A percentile compares a stretch with the other conserved stretches of the same genome.
Conservation (phyloP, 1,140 invertebrate species). For the Odontomachus brunneus region DNA sequence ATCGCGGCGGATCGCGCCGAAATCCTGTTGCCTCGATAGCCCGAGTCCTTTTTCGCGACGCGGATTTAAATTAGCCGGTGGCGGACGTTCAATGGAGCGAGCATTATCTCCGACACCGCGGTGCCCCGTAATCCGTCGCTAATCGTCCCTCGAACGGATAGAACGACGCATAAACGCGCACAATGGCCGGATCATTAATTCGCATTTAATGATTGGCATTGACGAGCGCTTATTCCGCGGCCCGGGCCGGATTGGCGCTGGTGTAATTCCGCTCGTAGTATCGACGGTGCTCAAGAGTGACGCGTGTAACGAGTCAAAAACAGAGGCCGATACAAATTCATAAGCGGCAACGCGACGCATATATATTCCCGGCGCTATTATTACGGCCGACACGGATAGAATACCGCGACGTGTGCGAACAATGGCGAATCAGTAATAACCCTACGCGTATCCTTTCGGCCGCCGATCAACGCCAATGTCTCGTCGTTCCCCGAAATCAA, state of each 20-base stretch:
- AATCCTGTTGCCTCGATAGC: constrained; percentile 35
- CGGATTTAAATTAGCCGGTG: constrained; percentile 65
- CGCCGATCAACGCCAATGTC: neutral
- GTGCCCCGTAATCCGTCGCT: constrained; percentile 68
- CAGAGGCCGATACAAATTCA: constrained; percentile 40
- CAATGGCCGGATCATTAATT: constrained; percentile 68
- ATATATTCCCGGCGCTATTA: neutral
- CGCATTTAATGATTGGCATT: constrained; percentile 72
- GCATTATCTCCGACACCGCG: constrained; percentile 65
- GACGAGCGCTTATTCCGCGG: constrained; percentile 58
- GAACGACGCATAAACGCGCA: constrained; percentile 55
- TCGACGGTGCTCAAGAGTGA: constrained; percentile 47
- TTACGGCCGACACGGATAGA: neutral
- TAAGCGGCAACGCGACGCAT: constrained; percentile 28
- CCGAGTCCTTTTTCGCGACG: constrained; percentile 68
- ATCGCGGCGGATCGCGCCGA: neutral
- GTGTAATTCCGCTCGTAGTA: constrained; percentile 48
- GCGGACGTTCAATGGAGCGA: constrained; percentile 52
- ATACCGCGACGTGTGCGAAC: constrained; percentile 5
- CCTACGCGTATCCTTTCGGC: neutral
- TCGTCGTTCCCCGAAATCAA: neutral
- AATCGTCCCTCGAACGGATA: constrained; percentile 70
- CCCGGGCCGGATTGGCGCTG: constrained; percentile 23
- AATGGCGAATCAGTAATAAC: constrained; percentile 29
- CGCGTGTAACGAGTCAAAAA: constrained; percentile 41